Conservation (phyloP, 2,888 invertebrate species). For the Stenoptilia bipunctidactyla region DNA sequence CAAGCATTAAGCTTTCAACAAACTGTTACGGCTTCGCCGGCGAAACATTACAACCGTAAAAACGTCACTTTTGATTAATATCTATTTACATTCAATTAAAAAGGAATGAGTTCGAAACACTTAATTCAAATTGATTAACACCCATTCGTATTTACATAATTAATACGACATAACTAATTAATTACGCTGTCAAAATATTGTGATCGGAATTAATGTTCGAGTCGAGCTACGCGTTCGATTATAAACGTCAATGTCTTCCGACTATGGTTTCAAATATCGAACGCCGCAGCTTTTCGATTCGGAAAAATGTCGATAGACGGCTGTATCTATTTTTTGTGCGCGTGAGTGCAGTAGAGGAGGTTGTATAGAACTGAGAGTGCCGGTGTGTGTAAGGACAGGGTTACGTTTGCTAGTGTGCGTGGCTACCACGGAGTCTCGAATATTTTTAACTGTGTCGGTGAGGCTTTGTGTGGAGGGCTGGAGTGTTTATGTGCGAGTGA, state of each 20-base stretch:
- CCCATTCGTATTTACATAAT: constrained; percentile 65
- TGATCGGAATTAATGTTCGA: constrained; percentile 42
- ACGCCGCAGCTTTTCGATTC: constrained; percentile 48
- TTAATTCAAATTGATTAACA: constrained; percentile 62
- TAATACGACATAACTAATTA: constrained; percentile 64
- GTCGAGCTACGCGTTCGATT: constrained; percentile 48
- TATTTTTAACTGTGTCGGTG: constrained; percentile 23
- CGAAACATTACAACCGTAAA: constrained; percentile 40
- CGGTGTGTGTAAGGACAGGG: constrained; percentile 57
- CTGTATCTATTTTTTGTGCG: constrained; percentile 67
- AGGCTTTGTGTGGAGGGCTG: constrained; percentile 44
- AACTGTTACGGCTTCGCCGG: constrained; percentile 33
- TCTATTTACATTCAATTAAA: constrained; percentile 64
- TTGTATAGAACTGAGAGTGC: constrained; percentile 67
- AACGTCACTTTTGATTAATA: constrained; percentile 39
- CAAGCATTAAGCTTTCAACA: constrained; percentile 28
- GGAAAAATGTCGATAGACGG: constrained; percentile 68
- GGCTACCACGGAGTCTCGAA: constrained; percentile 7
- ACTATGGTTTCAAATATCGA: constrained; percentile 50
- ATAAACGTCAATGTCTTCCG: constrained; percentile 50
- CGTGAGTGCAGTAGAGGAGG: constrained; percentile 70
- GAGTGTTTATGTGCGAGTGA: constrained; percentile 44
- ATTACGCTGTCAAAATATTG: constrained; percentile 59
- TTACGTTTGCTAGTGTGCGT: constrained; percentile 42
- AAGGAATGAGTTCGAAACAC: constrained; percentile 51